A percentile compares a stretch with the other conserved stretches of the same genome.
Conservation (phyloP, 2,888 invertebrate species). For the Cylloceria caligata region DNA sequence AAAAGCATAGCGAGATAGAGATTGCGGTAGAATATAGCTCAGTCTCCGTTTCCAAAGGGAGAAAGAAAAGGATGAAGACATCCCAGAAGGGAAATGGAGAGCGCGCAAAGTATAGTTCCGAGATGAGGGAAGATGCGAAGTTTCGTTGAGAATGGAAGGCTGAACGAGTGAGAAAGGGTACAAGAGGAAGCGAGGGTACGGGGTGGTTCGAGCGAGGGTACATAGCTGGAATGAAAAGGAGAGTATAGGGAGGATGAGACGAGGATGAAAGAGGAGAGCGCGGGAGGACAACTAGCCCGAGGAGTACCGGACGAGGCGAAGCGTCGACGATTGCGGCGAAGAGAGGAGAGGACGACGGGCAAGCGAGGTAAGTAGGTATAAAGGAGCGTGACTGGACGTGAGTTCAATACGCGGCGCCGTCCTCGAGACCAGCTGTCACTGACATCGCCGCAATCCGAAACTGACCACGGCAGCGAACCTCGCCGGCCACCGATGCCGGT, state of each 20-base stretch:
- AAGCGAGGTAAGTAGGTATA: slow-evolving; percentile 81
- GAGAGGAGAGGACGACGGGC: slow-evolving; percentile 55
- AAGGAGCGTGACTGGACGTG: slow-evolving; percentile 83
- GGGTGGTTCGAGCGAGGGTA: slow-evolving; percentile 12
- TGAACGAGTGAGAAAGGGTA: slow-evolving; percentile 41
- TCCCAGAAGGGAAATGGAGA: slow-evolving; percentile 36
- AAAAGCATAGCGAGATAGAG: slow-evolving; percentile 22
- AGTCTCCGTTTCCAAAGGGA: slow-evolving; percentile 28
- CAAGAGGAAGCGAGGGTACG: slow-evolving; percentile 32
- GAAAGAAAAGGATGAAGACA: slow-evolving; percentile 46
- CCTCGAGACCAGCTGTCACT: slow-evolving; percentile 83
- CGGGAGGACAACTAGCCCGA: slow-evolving; percentile 59
- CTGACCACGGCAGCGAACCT: slow-evolving; percentile 84
- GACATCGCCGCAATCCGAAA: slow-evolving; percentile 84
- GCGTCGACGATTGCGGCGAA: slow-evolving; percentile 29
- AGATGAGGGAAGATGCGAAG: slow-evolving; percentile 41
- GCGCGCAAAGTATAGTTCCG: slow-evolving; percentile 9
- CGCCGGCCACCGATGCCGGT: slow-evolving; percentile 69
- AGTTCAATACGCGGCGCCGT: slow-evolving; percentile 83
- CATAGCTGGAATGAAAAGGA: slow-evolving; percentile 38
- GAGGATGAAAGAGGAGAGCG: slow-evolving; percentile 67
- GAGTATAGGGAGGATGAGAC: slow-evolving; percentile 69
- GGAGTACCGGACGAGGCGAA: slow-evolving; percentile 58
- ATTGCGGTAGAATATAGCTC: slow-evolving; percentile 20
- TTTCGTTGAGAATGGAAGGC: slow-evolving; percentile 51